Evolutionary conservation across 2,888 invertebrate species (phyloP).

Genomic region (Oscheius sp.): DNA sequence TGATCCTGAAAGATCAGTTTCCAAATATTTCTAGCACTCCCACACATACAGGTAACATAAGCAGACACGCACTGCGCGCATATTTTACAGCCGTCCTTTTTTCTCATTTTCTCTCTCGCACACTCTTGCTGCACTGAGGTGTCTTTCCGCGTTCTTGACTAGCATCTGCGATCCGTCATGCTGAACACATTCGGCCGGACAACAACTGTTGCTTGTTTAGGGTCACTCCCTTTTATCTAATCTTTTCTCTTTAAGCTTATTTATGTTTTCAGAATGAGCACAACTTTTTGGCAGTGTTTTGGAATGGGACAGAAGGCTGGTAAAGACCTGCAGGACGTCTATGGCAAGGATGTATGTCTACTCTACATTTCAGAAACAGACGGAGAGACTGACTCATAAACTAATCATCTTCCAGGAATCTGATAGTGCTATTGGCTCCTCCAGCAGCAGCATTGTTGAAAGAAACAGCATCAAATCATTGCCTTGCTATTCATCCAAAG

Average conservation of each 20-base stretch:
- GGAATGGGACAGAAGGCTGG: conserved; percentile 22
- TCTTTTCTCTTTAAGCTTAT: not conserved
- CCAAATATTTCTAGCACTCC: no score
- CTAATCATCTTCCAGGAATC: not conserved
- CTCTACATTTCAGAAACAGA: no score
- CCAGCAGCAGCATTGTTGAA: conserved; percentile 13
- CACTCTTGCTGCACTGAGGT: no score
- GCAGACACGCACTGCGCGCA: conserved; percentile 9
- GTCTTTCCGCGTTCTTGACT: conserved; percentile 18
- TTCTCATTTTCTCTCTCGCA: not conserved
- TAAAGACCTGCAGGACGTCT: conserved; percentile 11
- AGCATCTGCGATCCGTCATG: conserved; percentile 10
- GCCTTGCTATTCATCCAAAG: not conserved
- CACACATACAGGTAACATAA: conserved; percentile 13
- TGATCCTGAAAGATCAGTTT: no score
- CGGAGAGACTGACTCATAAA: no score
- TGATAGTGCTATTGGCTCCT: conserved; percentile 25
- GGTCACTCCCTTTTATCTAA: not conserved
- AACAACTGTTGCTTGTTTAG: conserved; percentile 6
- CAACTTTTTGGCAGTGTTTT: conserved; percentile 27
- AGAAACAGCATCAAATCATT: conserved; percentile 15
- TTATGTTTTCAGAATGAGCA: conserved; percentile 24
- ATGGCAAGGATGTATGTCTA: conserved; percentile 10
- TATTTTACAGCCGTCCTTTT: conserved; percentile 9
- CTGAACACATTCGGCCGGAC: conserved; percentile 15